Evolutionary conservation across 2,113 vertebrate genomes (phyloP).

Genomic region (Hippocampus barbouri): DNA sequence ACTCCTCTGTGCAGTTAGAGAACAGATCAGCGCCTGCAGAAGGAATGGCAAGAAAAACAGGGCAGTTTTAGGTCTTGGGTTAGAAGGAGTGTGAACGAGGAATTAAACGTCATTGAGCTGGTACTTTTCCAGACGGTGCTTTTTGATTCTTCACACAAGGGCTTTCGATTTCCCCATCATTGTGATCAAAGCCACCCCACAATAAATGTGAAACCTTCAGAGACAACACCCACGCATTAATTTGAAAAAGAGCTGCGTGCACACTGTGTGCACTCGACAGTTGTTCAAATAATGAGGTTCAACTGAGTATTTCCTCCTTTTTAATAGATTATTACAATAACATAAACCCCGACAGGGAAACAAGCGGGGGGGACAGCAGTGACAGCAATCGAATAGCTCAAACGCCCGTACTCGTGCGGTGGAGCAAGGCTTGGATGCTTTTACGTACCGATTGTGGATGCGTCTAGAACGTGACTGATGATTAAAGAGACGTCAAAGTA

Average conservation of each 20-base stretch:
- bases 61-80: neutral
- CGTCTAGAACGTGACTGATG: too few relatives aligned
- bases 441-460: too few relatives aligned
- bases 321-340: too few relatives aligned
- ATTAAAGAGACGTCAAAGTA: too few relatives aligned
- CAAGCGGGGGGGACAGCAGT: too few relatives aligned
- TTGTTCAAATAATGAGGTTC: neutral
- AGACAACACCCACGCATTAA: neutral
- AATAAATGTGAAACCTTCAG: constrained; percentile 2
- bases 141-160: neutral
- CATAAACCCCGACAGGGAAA: too few relatives aligned
- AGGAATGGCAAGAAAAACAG: neutral
- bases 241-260: neutral
- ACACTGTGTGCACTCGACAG: neutral
- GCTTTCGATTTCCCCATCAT: constrained; percentile 2
- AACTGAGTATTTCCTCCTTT: neutral
- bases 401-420: too few relatives aligned
- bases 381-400: too few relatives aligned
- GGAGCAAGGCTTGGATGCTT: too few relatives aligned
- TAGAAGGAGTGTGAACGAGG: neutral
- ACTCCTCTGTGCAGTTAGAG: constrained; percentile 99
- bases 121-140: neutral
- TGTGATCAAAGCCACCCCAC: constrained; percentile 15
- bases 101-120: neutral
- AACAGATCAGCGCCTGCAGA: constrained; percentile 89